Base-by-base conservation (phyloP, 2,113 vertebrate genomes). In the Equus przewalskii region DNA sequence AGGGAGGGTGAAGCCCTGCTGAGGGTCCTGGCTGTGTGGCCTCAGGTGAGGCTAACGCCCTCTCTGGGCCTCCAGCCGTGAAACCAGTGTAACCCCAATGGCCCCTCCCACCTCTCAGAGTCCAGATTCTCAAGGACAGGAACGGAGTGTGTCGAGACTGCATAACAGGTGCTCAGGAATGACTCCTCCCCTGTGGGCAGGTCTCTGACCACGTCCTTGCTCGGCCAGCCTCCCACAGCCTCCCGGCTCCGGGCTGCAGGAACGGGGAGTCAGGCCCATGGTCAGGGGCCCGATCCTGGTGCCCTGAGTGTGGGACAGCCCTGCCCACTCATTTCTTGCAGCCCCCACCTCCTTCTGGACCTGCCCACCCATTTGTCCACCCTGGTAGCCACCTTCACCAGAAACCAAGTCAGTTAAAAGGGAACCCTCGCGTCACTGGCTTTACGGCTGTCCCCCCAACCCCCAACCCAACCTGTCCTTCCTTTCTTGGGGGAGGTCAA, bases 41-140 rank as follows among this genome's bases (percentile, higher is more conserved):
- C 8, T 0, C 26, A 1, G 1, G 49, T 0, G 5, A 36, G 26
- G 9, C 8, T 7, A 21, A 15, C 26, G 16, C 22, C 36, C 19
- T 7, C 16, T 12, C 51, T 21, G 24, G 13, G 21, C 5, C 16
- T 5, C 16, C 21, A 6, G 13, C 33, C 8, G 1, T 6, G 54
- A 83, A 21, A 1, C 11, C 33, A 24, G 19, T 4, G 22, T 18
- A n/a, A 7, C 7, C 11, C 3, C 6, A 11, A 1, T 0, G 24
- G 10, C 18, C 36, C n/a, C 64, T 58, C 13, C 36, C 7, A 4
- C 49, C 16, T 6, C 46, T 6, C 15, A 5, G 19, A 22, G 2
- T 46, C 56, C 30, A 30, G 78, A 73, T 36, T 30, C 36, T 64
- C 19, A 30, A 58, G 28, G 15, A 0, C 83, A 36, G 83, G 70